A percentile compares a stretch with the other conserved stretches of the same genome.
phyloP scores from a whole-genome alignment of 2,797 vertebrate genomes.

The Sebastes iracundus region DNA sequence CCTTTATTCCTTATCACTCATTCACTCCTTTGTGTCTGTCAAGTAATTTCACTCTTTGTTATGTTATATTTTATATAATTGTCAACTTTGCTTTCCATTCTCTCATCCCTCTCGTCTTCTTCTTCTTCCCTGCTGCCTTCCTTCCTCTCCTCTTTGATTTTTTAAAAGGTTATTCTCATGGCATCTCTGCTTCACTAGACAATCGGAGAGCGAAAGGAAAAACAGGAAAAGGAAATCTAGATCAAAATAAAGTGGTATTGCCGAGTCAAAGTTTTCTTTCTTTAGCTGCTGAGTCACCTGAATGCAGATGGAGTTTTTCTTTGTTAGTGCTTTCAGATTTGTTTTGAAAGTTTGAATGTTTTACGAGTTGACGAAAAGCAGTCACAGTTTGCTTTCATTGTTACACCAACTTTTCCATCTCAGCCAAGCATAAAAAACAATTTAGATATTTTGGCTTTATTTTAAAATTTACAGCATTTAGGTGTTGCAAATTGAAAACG shows the following conservation, averaged over 20 bases:
- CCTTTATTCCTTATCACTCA: not conserved
- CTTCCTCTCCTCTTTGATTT: not conserved
- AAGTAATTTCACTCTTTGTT: not conserved
- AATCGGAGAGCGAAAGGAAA: not conserved
- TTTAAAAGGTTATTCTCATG: conserved; percentile 25
- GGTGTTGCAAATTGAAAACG: not conserved
- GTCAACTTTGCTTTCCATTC: not conserved
- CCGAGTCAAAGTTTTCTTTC: not conserved
- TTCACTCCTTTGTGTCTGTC: not conserved
- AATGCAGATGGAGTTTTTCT: not conserved
- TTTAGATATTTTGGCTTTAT: not conserved
- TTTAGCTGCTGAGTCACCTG: not conserved
- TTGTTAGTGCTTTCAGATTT: not conserved
- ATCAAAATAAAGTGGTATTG: not conserved
- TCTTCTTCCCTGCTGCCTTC: not conserved
- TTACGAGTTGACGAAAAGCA: not conserved
- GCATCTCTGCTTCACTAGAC: not conserved
- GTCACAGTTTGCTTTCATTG: not conserved
- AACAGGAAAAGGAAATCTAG: conserved; percentile 9
- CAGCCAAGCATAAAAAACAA: not conserved
- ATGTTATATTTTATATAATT: not conserved
- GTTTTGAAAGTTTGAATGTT: not conserved
- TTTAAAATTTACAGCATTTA: fast-evolving
- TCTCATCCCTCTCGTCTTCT: not conserved
- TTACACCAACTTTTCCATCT: not conserved